Evolutionary conservation across 2,888 invertebrate species (phyloP).

Genomic region (Cenopis cana): DNA sequence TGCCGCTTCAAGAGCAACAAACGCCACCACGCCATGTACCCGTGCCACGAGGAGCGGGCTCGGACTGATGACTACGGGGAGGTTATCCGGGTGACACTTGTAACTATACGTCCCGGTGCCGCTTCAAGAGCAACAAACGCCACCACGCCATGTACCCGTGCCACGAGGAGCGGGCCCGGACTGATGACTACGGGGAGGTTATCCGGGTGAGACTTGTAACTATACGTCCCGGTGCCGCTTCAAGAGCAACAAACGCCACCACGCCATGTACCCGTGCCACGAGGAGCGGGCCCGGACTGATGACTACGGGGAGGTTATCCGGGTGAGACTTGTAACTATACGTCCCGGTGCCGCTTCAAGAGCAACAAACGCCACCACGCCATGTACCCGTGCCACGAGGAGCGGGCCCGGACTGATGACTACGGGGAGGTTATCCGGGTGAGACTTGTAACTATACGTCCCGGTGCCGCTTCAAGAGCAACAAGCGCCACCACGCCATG

Average conservation of each 20-base stretch:
- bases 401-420: not conserved
- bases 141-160: constrained; percentile 98
- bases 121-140: constrained; percentile 89
- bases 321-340: not conserved
- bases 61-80: not conserved
- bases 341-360: not conserved
- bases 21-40: constrained; percentile 2
- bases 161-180: constrained; percentile 95
- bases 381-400: constrained; percentile 4
- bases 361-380: constrained; percentile 3
- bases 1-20: not conserved
- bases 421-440: not conserved
- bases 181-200: constrained; percentile 51
- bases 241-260: not conserved
- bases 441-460: not conserved
- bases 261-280: constrained; percentile 77
- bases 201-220: constrained; percentile 4
- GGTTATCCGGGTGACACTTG: constrained; percentile 43
- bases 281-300: constrained; percentile 94
- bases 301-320: not conserved
- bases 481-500: constrained; percentile 1
- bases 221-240: too few relatives aligned
- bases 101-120: constrained; percentile 52
- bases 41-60: constrained; percentile 1
- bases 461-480: not conserved